Base-by-base conservation (phyloP, 2,888 invertebrate species). In the Eupithecia tripunctaria region DNA sequence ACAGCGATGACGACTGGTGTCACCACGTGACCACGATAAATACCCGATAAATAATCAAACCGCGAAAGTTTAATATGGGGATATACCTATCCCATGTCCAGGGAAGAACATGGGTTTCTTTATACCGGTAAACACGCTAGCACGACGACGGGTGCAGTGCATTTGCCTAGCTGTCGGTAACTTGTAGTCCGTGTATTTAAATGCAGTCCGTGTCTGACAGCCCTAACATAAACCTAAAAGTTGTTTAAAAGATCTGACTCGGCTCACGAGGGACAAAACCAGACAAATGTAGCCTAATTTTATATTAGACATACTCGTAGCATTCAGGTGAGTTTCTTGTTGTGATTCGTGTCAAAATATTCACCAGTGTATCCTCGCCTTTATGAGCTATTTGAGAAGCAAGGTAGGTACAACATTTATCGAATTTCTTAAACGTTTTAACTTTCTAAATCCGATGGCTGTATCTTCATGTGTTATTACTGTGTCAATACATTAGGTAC, bases 331-430 rank as follows among this genome's bases (percentile, higher is more conserved):
- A 43, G 1, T 43, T 43, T n/a, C 18, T n/a, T 43, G 43, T 43
- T 47, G 21, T 51, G 51, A 51, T 21, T 21, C 51, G 21, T 51
- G 10, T 25, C 12, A 25, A 56, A 51, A 56, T 25, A 14, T 25
- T 56, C 56, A 56, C 56, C 25, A 25, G 56, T 56, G 25, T 56
- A 56, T 56, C 25, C 25, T 56, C 56, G 25, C 56, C 25, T 25
- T 25, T 56, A 56, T 25, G 21, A 56, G 56, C 56, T 56, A 25
- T 56, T 56, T 56, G 56, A 56, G 56, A 25, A 56, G 25, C 56
- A 21, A 51, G 25, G 25, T 56, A 4, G 56, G 25, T 56, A 56
- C 56, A 56, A 56, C 25, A 56, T 56, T 25, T 56, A 56, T 56
- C 56, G 56, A 56, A 56, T 56, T 56, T 56, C 56, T 25, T 56